Conservation (phyloP, 2,113 vertebrate species). For the Enhydra lutris region DNA sequence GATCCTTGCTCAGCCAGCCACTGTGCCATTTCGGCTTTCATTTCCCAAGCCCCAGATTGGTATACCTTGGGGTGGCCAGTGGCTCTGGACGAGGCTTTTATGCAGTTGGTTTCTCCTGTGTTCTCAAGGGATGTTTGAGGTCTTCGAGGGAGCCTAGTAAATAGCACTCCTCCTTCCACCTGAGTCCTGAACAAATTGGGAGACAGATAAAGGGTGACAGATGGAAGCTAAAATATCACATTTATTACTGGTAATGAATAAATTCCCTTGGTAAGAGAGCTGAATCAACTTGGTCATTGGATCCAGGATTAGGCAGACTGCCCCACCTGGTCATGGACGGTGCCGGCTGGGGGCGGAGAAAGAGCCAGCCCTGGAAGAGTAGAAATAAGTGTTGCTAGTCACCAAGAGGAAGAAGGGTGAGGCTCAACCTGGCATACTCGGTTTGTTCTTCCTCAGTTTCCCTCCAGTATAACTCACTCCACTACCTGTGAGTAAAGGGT, state of each 20-base stretch:
- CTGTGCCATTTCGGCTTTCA: background rate
- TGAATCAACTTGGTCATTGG: background rate
- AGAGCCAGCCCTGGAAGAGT: background rate
- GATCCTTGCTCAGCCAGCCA: slow-evolving; percentile 19
- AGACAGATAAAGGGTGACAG: slow-evolving; percentile 29
- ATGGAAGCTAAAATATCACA: slow-evolving; percentile 17
- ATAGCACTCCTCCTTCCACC: background rate
- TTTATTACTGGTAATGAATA: slow-evolving; percentile 33
- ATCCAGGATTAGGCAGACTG: background rate
- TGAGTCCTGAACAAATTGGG: background rate
- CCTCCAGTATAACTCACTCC: background rate
- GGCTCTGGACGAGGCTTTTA: background rate
- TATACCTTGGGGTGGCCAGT: background rate
- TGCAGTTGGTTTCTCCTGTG: background rate
- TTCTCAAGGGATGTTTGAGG: background rate
- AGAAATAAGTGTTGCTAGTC: background rate
- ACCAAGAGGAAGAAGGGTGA: background rate
- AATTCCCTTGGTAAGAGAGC: background rate
- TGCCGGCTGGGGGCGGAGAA: background rate
- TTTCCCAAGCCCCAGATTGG: slow-evolving; percentile 35
- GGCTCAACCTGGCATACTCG: background rate
- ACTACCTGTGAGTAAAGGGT: background rate
- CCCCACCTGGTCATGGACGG: background rate
- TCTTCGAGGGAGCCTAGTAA: background rate
- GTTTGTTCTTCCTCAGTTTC: background rate